Evolutionary conservation across 2,888 invertebrate species (phyloP).

Genomic region (Lepidonotus clava): DNA sequence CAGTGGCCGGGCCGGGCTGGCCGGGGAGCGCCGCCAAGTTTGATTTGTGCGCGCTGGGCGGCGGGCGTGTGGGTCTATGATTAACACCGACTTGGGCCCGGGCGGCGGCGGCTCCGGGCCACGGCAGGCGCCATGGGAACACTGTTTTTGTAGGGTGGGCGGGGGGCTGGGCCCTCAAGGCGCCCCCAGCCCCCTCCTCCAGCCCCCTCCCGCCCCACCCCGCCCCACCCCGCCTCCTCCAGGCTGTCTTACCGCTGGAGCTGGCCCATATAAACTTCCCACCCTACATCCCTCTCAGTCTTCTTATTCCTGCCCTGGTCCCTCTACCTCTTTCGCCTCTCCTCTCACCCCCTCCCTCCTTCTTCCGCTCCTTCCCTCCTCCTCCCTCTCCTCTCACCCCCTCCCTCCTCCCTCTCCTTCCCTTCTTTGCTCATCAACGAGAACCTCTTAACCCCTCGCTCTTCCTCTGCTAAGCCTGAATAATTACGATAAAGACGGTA

Average conservation of each 20-base stretch:
- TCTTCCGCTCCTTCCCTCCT: background rate
- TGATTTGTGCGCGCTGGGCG: background rate
- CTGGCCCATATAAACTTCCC: background rate
- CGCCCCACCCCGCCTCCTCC: background rate
- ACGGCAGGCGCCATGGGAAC: background rate
- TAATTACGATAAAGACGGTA: too few species aligned
- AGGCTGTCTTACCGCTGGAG: background rate
- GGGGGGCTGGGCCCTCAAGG: background rate
- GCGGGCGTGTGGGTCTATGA: background rate
- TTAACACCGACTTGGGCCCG: conserved; percentile 10
- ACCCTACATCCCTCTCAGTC: background rate
- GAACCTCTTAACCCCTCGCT: background rate
- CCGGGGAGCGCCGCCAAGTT: background rate
- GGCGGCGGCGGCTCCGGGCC: background rate
- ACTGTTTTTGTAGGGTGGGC: background rate
- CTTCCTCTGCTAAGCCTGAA: background rate
- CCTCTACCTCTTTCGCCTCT: background rate
- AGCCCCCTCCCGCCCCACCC: background rate
- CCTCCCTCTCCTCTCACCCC: background rate
- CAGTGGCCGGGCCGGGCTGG: background rate
- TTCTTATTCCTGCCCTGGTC: background rate
- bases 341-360: background rate
- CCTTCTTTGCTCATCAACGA: too few species aligned
- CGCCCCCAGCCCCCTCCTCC: background rate
- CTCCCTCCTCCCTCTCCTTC: background rate